Evolutionary conservation across 2,888 invertebrate species (phyloP), one percentile per base, ranked within the genome.

Genomic region (Perdita meconis): DNA sequence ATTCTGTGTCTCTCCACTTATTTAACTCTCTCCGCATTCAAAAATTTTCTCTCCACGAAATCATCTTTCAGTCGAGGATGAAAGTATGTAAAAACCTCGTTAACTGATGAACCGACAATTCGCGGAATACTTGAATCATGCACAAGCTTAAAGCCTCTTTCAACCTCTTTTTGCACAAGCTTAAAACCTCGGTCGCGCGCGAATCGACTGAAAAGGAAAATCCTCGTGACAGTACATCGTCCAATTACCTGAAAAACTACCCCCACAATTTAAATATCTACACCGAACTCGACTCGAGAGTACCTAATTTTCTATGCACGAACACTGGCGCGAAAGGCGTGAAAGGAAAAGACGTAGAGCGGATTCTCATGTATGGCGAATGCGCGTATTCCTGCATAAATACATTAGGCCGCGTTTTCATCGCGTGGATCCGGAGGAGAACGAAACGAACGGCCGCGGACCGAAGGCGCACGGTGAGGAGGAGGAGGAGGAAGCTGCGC

Each of bases 311-410:
- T 83, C 78, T 82, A 82, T 83, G 76, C 64, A 59, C 44, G 55
- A 50, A 42, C 63, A 51, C 56, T 38, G 34, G 30, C 67, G 50
- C 57, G 51, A 64, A 60, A 69, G 56, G 71, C 72, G 56, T 19
- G 55, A 50, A 68, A 44, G 50, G 61, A 65, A 71, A 70, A 66
- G 61, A 76, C 77, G 65, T 64, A 71, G 69, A 55, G 65, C 26
- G 65, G 67, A 78, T 67, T 80, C 72, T 64, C 84, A 85, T 78
- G 87, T 88, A 87, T 88, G 53, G 47, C 26, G 64, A 24, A 90
- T 91, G 89, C 90, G 90, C 90, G 90, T 90, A 90, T 90, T 89
- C 88, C 87, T 87, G 88, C 89, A 91, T 91, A 90, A 90, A 89
- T 91, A 89, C 87, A 91, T 90, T 88, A 88, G 78, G 80, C 80